Evolutionary conservation across 2,797 vertebrate genomes (phyloP).

Genomic region (Hybognathus amarus): DNA sequence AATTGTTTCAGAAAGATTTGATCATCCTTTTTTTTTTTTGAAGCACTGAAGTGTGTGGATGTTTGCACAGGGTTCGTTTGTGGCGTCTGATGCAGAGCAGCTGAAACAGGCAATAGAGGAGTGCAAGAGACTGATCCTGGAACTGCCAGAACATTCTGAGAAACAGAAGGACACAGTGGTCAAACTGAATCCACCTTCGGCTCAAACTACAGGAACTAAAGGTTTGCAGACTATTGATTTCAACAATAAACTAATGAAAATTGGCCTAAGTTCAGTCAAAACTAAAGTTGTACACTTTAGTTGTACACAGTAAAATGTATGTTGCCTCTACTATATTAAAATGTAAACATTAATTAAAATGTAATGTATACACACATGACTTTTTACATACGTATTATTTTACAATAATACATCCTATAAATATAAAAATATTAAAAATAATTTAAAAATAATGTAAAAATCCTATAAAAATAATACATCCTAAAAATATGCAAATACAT

Average conservation of each 20-base stretch:
- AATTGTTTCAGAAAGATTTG: background rate
- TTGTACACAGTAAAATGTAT: background rate
- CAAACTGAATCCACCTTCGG: slow-evolving; percentile 92
- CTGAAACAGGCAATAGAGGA: slow-evolving; percentile 92
- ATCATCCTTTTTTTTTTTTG: background rate
- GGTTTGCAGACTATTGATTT: slow-evolving; percentile 69
- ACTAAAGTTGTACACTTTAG: background rate
- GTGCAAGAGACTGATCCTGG: slow-evolving; percentile 90
- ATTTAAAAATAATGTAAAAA: too few relatives aligned
- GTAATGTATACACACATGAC: background rate
- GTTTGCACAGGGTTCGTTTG: slow-evolving; percentile 83
- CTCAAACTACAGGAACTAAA: slow-evolving; percentile 97
- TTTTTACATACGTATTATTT: background rate
- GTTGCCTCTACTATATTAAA: background rate
- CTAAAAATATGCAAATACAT: background rate
- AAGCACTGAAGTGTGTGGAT: background rate
- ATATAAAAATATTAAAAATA: too few relatives aligned
- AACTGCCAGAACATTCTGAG: slow-evolving; percentile 94
- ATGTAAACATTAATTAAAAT: background rate
- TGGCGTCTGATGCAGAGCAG: slow-evolving; percentile 89
- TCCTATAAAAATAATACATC: too few relatives aligned
- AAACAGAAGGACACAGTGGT: slow-evolving; percentile 93
- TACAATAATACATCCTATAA: background rate
- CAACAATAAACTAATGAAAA: background rate
- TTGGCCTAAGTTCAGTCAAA: background rate